Conservation (phyloP, 2,888 invertebrate species). For the Sminthurides aquaticus region DNA sequence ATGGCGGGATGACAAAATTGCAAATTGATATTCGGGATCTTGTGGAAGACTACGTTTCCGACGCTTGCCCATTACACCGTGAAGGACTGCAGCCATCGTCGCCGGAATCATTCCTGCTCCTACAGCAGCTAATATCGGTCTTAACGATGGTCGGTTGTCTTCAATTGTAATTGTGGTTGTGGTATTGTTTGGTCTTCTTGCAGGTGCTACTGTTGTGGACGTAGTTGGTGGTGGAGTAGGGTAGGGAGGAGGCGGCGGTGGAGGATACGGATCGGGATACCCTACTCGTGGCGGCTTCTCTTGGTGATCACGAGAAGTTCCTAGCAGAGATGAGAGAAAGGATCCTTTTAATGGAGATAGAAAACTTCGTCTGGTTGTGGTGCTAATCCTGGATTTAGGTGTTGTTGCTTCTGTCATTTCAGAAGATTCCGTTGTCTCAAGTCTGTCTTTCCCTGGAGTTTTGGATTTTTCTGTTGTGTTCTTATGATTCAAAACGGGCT, state of each 20-base stretch:
- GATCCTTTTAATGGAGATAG: neutral
- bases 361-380: neutral
- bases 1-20: no score
- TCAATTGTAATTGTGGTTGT: slow-evolving; percentile 6
- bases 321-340: slow-evolving; percentile 11
- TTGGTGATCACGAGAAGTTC: neutral
- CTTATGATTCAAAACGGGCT: slow-evolving; percentile 31
- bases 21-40: no score
- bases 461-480: neutral
- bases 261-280: neutral
- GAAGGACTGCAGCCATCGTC: slow-evolving; percentile 29
- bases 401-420: slow-evolving; percentile 5
- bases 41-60: slow-evolving; percentile 21
- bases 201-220: neutral
- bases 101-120: slow-evolving; percentile 38
- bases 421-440: neutral
- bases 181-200: neutral
- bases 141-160: slow-evolving; percentile 19
- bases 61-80: slow-evolving; percentile 29
- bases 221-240: neutral
- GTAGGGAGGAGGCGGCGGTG: neutral
- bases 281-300: neutral
- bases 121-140: slow-evolving; percentile 38
- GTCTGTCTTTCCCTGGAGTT: neutral
- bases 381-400: neutral